Evolutionary conservation across 2,888 invertebrate genomes (phyloP).

Genomic region (Melanargia galathea): DNA sequence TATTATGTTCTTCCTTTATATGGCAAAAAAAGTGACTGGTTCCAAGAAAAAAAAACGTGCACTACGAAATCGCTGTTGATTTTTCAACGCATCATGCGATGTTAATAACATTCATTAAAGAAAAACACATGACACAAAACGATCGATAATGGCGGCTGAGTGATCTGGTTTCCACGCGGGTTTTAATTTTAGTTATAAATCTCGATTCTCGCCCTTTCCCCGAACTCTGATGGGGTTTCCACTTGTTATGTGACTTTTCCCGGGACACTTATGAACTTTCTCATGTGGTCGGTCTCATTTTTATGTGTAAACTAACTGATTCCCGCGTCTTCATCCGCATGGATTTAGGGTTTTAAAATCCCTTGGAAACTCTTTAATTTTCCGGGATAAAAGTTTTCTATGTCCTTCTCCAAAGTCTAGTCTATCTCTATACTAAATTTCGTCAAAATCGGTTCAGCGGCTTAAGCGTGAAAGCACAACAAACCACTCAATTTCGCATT

Average conservation of each 20-base stretch:
- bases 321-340: too few species aligned
- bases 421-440: too few species aligned
- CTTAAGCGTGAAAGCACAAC: too few species aligned
- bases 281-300: not conserved
- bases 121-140: conserved; percentile 40
- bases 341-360: too few species aligned
- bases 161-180: conserved; percentile 49
- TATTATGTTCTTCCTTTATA: conserved; percentile 4
- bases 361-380: too few species aligned
- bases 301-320: not conserved
- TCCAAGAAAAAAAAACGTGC: conserved; percentile 17
- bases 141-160: conserved; percentile 43
- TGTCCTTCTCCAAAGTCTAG: too few species aligned
- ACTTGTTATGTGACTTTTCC: not conserved
- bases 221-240: conserved; percentile 56
- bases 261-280: not conserved
- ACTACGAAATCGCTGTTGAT: conserved; percentile 29
- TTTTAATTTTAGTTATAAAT: conserved; percentile 78
- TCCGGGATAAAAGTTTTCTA: too few species aligned
- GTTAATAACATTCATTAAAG: conserved; percentile 41
- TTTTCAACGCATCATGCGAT: conserved; percentile 32
- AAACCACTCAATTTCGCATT: too few species aligned
- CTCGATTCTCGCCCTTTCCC: conserved; percentile 80
- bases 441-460: too few species aligned
- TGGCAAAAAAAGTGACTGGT: conserved; percentile 17